Evolutionary conservation across 2,888 invertebrate genomes (phyloP).

Genomic region (Aproaerema taeniolella): DNA sequence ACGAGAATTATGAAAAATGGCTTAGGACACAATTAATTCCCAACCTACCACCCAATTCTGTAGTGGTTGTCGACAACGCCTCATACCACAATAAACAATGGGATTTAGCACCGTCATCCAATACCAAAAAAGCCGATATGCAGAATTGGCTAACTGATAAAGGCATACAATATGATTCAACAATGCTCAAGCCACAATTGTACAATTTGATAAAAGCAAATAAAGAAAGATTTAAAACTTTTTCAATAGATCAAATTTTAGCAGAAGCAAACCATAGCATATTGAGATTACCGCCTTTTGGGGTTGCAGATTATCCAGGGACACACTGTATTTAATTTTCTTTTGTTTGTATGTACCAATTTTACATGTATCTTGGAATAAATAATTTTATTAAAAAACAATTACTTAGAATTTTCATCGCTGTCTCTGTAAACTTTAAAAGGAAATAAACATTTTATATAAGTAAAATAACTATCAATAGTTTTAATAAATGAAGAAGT

Average conservation of each 20-base stretch:
- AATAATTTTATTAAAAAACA: too few species aligned
- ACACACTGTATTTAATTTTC: too few species aligned
- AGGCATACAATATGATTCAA: neutral
- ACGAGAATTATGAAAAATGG: slow-evolving; percentile 28
- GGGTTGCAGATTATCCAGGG: too few species aligned
- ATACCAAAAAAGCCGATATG: slow-evolving; percentile 24
- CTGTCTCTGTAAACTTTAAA: too few species aligned
- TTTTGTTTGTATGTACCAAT: too few species aligned
- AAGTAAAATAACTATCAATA: too few species aligned
- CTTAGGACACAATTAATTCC: slow-evolving; percentile 26
- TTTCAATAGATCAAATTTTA: slow-evolving; percentile 14
- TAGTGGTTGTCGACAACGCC: slow-evolving; percentile 26
- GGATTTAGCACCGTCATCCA: slow-evolving; percentile 21
- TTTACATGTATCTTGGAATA: too few species aligned
- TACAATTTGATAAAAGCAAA: slow-evolving; percentile 11
- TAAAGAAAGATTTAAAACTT: slow-evolving; percentile 12
- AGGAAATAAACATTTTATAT: too few species aligned
- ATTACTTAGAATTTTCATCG: too few species aligned
- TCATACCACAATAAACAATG: slow-evolving; percentile 27
- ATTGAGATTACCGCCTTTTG: slow-evolving; percentile 13
- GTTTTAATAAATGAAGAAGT: too few species aligned
- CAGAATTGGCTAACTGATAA: slow-evolving; percentile 22
- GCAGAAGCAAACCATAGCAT: slow-evolving; percentile 12
- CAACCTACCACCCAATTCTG: slow-evolving; percentile 26
- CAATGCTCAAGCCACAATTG: slow-evolving; percentile 12